Evolutionary conservation across 2,113 vertebrate species (phyloP).

Genomic region (Hippoglossus stenolepis): DNA sequence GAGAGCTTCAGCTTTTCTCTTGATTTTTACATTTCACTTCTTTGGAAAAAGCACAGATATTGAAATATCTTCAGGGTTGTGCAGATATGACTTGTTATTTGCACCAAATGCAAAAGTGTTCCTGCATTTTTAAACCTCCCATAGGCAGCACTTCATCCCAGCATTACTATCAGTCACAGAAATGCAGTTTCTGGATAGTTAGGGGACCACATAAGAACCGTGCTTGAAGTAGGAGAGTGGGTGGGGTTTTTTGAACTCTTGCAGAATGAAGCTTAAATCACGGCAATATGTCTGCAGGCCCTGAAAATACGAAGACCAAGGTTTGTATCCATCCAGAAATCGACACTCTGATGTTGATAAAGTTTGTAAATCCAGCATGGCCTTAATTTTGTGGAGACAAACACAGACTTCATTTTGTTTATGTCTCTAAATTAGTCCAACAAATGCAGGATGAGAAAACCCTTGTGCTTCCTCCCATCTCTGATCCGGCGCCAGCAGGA

Average conservation of each 20-base stretch:
- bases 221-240: neutral
- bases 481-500: conserved; percentile 33
- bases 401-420: conserved; percentile 51
- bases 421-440: conserved; percentile 37
- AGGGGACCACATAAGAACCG: neutral
- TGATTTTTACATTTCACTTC: neutral
- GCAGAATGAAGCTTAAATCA: neutral
- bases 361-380: conserved; percentile 26
- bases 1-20: neutral
- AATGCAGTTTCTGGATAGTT: neutral
- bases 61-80: neutral
- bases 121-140: neutral
- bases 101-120: neutral
- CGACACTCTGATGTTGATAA: conserved; percentile 15
- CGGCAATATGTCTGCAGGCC: neutral
- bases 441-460: conserved; percentile 40
- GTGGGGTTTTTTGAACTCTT: neutral
- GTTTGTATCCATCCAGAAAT: conserved; percentile 1
- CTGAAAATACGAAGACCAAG: neutral
- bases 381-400: conserved; percentile 33
- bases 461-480: conserved; percentile 21
- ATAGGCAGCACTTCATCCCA: neutral
- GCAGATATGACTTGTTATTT: neutral
- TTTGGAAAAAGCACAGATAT: neutral
- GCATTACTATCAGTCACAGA: neutral